Evolutionary conservation across 2,888 invertebrate species (phyloP), one percentile per base, ranked within the genome.

Genomic region (Idaea aversata): DNA sequence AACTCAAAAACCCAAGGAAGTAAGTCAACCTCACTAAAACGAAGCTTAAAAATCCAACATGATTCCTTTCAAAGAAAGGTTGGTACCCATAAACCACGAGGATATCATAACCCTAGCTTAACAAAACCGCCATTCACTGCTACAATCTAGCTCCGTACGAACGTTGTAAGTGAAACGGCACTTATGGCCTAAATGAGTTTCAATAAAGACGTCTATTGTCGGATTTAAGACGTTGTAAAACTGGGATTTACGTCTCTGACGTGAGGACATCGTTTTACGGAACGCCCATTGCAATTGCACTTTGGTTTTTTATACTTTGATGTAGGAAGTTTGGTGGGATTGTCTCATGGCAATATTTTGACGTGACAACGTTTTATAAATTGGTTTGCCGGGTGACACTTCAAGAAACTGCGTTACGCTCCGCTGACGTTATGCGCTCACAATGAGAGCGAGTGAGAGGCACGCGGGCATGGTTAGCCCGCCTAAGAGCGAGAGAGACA

Each of bases 151-250:
- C 47, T 47, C 47, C 10, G 34, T 13, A 59, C 34, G 10, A 34
- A 59, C 59, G 59, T 59, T 59, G 65, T 67, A 69, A 70, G 69
- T 67, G 67, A 64, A 64, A 68, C 69, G 77, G 79, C 77, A 75
- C 84, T 87, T 79, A 77, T 79, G 80, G 80, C 75, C 81, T 83
- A 83, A 85, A 86, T 82, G 86, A 84, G 83, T 83, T 86, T 82
- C 84, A 86, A 86, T 87, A 83, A 81, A 79, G 79, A 77, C 72
- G 71, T 77, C 84, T 76, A 84, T 84, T 87, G 84, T 86, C 82
- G 80, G 75, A 75, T 80, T 83, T 82, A 81, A 84, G 80, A 74
- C 73, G 72, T 80, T 84, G 80, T 87, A 83, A 86, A 86, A 71
- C 67, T 69, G 64, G 73, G 72, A 72, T 78, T 79, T 77, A 72